phyloP scores from a whole-genome alignment of 1,140 invertebrate genomes.

The Drosophila ficusphila region DNA sequence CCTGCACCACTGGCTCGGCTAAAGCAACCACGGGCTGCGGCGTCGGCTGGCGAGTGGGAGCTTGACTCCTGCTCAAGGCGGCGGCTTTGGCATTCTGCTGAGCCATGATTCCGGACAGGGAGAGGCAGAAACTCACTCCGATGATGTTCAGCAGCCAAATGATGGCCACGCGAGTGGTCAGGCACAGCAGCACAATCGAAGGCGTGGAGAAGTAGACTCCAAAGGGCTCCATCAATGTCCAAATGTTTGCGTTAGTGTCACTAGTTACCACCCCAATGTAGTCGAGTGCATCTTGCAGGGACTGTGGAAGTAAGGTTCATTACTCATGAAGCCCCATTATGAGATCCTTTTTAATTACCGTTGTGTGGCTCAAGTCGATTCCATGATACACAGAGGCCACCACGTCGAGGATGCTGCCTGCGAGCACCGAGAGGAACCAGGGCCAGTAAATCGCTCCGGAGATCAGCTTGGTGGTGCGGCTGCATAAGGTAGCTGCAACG shows the following conservation, averaged over 20 bases:
- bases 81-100: slow-evolving; percentile 23
- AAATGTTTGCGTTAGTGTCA: not conserved
- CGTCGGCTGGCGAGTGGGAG: slow-evolving; percentile 27
- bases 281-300: slow-evolving; percentile 31
- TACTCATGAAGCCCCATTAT: not conserved
- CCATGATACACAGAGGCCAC: slow-evolving; percentile 74
- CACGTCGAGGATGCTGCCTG: slow-evolving; percentile 65
- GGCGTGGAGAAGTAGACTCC: slow-evolving; percentile 72
- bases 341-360: not conserved
- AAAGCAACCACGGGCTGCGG: slow-evolving; percentile 32
- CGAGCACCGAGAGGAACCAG: slow-evolving; percentile 72
- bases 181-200: slow-evolving; percentile 53
- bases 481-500: slow-evolving; percentile 64
- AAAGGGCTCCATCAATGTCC: slow-evolving; percentile 19
- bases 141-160: slow-evolving; percentile 78
- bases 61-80: slow-evolving; percentile 9
- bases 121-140: slow-evolving; percentile 69
- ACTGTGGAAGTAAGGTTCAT: slow-evolving; percentile 4
- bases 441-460: slow-evolving; percentile 71
- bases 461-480: slow-evolving; percentile 68
- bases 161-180: slow-evolving; percentile 62
- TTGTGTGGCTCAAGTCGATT: slow-evolving; percentile 59
- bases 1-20: slow-evolving; percentile 13
- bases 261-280: slow-evolving; percentile 26
- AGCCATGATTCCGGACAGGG: slow-evolving; percentile 61